These are phyloP conservation scores for Cerastoderma edule DNA, from an alignment of 2,888 invertebrate species.

Conservation along the genomic window DNA sequence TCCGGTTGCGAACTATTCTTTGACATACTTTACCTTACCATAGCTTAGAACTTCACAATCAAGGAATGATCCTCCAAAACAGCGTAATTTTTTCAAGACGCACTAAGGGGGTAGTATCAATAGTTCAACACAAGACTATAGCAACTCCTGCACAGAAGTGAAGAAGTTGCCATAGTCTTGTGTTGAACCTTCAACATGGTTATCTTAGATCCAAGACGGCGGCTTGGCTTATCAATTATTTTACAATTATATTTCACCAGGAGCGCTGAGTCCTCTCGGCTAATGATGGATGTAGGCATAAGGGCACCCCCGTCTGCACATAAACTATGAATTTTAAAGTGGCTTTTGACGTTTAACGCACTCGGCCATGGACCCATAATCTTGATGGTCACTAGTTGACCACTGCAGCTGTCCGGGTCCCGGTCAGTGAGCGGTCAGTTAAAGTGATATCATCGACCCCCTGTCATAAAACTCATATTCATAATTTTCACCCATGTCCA, in stretches of 20 bases:
- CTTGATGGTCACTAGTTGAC: slow-evolving; percentile 51
- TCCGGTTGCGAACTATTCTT: too few relatives aligned
- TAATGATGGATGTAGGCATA: slow-evolving; percentile 46
- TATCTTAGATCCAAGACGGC: background rate
- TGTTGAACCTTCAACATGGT: too few relatives aligned
- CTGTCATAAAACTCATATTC: slow-evolving; percentile 59
- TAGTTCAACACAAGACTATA: too few relatives aligned
- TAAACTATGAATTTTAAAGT: slow-evolving; percentile 59
- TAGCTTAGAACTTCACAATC: too few relatives aligned
- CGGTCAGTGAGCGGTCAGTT: slow-evolving; percentile 60
- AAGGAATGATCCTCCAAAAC: too few relatives aligned
- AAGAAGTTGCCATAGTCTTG: too few relatives aligned
- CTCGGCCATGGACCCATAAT: slow-evolving; percentile 16
- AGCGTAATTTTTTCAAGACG: too few relatives aligned
- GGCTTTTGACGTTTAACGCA: slow-evolving; percentile 42
- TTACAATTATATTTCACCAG: slow-evolving; percentile 55
- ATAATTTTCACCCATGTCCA: slow-evolving; percentile 37
- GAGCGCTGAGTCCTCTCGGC: background rate
- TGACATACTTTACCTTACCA: too few relatives aligned
- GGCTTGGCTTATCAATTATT: slow-evolving; percentile 51
- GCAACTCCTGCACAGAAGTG: too few relatives aligned
- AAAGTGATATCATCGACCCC: slow-evolving; percentile 40
- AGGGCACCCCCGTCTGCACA: slow-evolving; percentile 28
- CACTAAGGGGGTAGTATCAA: too few relatives aligned
- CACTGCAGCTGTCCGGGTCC: slow-evolving; percentile 48